These are phyloP conservation scores for Syrista parreyssii DNA, from an alignment of 2,888 invertebrate species.

Conservation along the genomic window DNA sequence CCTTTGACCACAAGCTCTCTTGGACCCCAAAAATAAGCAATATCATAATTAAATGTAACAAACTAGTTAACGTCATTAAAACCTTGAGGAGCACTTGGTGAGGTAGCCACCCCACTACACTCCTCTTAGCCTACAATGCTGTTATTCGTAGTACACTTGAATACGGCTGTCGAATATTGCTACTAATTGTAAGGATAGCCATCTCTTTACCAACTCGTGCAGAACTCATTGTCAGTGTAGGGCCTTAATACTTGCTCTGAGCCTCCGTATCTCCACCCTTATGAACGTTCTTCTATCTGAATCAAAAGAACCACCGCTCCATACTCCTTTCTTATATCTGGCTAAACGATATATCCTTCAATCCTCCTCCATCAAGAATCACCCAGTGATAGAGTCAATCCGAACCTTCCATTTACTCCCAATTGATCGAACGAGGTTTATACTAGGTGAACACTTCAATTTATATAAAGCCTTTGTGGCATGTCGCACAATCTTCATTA, in stretches of 20 bases:
- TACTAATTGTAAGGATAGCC: not conserved
- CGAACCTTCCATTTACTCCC: too few species aligned
- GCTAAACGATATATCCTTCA: too few species aligned
- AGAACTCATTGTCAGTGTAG: conserved; percentile 14
- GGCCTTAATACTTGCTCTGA: conserved; percentile 12
- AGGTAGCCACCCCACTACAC: conserved; percentile 16
- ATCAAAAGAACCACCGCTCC: conserved; percentile 5
- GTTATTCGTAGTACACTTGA: conserved; percentile 19
- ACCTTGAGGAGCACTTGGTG: conserved; percentile 19
- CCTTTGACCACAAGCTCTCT: too few species aligned
- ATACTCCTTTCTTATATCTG: too few species aligned
- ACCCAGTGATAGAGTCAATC: too few species aligned
- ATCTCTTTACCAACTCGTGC: not conserved
- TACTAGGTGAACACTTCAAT: too few species aligned
- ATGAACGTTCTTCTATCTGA: conserved; percentile 23
- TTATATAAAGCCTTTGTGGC: too few species aligned
- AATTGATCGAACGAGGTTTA: too few species aligned
- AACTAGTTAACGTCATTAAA: conserved; percentile 16
- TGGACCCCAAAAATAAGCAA: not conserved
- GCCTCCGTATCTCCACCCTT: conserved; percentile 18
- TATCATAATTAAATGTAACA: conserved; percentile 17
- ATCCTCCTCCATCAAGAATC: too few species aligned
- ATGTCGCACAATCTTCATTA: too few species aligned
- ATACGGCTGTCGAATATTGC: conserved; percentile 11
- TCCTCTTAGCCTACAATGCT: conserved; percentile 15